Conservation (phyloP, 2,797 vertebrate genomes). For the Steatocranus sp. region DNA sequence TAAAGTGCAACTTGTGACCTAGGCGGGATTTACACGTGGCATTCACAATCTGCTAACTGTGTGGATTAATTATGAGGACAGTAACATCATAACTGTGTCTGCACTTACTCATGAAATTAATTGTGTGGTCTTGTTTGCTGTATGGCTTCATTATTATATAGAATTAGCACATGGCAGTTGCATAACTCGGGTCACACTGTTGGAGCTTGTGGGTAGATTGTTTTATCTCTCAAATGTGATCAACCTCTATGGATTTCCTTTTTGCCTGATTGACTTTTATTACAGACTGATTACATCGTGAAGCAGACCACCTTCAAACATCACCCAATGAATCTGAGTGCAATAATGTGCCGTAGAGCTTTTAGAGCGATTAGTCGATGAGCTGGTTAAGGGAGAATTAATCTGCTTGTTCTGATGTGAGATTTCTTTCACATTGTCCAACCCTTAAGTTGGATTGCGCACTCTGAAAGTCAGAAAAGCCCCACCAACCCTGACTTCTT, state of each 20-base stretch:
- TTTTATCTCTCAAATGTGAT: neutral
- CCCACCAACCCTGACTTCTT: neutral
- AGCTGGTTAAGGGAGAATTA: neutral
- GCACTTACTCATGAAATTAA: neutral
- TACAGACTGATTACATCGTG: neutral
- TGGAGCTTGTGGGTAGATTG: neutral
- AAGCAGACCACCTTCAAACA: neutral
- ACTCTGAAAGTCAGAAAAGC: neutral
- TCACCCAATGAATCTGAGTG: neutral
- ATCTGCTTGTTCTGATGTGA: neutral
- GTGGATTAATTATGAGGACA: neutral
- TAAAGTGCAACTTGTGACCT: slow-evolving; percentile 29
- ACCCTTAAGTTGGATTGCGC: neutral
- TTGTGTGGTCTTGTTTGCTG: neutral
- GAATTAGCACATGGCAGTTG: neutral
- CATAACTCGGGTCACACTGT: neutral
- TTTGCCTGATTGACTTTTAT: neutral
- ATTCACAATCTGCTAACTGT: neutral
- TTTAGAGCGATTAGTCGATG: neutral
- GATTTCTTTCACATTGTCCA: neutral
- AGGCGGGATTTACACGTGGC: neutral
- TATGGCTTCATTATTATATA: neutral
- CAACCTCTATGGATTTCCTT: slow-evolving; percentile 5
- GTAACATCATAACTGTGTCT: neutral
- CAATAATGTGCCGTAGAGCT: neutral